phyloP scores from a whole-genome alignment of 1,140 invertebrate species.

The Bombus sibiricus region DNA sequence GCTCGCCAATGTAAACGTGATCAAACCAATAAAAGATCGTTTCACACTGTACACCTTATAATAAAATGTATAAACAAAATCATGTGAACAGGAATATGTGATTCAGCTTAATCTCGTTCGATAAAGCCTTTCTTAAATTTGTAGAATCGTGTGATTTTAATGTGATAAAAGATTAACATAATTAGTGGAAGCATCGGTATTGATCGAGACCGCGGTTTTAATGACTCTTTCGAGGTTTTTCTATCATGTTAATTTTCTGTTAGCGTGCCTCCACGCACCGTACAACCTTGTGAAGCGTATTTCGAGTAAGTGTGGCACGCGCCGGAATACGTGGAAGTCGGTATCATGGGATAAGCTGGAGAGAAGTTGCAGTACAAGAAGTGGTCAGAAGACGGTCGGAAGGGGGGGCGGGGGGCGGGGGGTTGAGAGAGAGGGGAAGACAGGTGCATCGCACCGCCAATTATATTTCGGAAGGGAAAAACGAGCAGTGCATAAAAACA shows the following conservation, averaged over 20 bases:
- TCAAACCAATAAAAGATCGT: too few species aligned
- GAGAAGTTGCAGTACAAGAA: constrained; percentile 62
- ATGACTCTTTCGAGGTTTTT: background rate
- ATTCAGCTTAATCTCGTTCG: too few species aligned
- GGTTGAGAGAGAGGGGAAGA: constrained; percentile 70
- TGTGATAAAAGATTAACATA: too few species aligned
- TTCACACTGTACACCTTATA: too few species aligned
- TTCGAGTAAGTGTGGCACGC: constrained; percentile 66
- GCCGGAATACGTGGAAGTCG: constrained; percentile 72
- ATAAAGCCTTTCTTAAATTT: too few species aligned
- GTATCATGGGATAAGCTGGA: constrained; percentile 54
- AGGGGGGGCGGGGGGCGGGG: constrained; percentile 8
- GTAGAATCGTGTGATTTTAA: too few species aligned
- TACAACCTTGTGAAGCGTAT: constrained; percentile 18
- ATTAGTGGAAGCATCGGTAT: background rate
- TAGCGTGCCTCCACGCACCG: background rate
- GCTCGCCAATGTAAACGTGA: too few species aligned
- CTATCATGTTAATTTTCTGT: constrained; percentile 31
- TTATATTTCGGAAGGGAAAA: constrained; percentile 82
- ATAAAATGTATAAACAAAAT: too few species aligned
- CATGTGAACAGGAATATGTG: too few species aligned
- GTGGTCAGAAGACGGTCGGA: constrained; percentile 35
- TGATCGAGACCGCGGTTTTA: too few species aligned
- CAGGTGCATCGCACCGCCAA: constrained; percentile 83
- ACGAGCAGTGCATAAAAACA: constrained; percentile 75